Base-by-base conservation (phyloP, 1,140 invertebrate species). In the Neodiprion pinetum region DNA sequence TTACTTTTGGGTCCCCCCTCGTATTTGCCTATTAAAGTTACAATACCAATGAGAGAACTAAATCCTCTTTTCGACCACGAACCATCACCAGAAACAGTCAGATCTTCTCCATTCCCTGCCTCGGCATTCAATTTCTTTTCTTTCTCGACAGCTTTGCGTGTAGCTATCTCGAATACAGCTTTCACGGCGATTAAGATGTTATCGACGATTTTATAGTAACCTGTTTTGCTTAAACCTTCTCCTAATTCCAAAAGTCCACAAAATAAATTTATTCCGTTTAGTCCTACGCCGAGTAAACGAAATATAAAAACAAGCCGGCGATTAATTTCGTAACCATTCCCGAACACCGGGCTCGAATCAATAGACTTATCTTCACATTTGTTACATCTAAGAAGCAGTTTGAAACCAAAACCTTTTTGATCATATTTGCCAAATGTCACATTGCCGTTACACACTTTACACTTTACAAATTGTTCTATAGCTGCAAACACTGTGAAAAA, bases 11-110 rank as follows among this genome's bases (percentile, higher is more conserved):
- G 17, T 17, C 17, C 17, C 17, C 17, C 17, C 17, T 17, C 17
- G 17, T 78, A 76, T 10, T 75, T 74, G 12, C 75, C 74, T 28
- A 76, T 75, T 14, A 79, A 11, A 47, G 72, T 21, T 1, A 11
- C 21, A 14, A 79, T 47, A 9, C 76, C 78, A n/a, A 75, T 17
- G 0, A 76, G 28, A 12, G 77, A 77, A 7, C 67, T 48, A 73
- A 75, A 78, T 9, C 77, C 77, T 74, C 76, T 67, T 67, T 77
- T 78, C 7, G 67, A 23, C 77, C 78, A 81, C 0, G 79, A 74
- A 0, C 77, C 79, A 72, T 81, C 77, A 0, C 77, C 79, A 17
- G 79, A 80, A 53, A 78, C 77, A 17, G 71, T 79, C 10, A 80
- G 40, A 40, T 73, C 28, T 61, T 76, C 49, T 23, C 10, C 10